phyloP scores from a whole-genome alignment of 53 echinoderm and acorn worm species.

The Crossaster papposus region DNA sequence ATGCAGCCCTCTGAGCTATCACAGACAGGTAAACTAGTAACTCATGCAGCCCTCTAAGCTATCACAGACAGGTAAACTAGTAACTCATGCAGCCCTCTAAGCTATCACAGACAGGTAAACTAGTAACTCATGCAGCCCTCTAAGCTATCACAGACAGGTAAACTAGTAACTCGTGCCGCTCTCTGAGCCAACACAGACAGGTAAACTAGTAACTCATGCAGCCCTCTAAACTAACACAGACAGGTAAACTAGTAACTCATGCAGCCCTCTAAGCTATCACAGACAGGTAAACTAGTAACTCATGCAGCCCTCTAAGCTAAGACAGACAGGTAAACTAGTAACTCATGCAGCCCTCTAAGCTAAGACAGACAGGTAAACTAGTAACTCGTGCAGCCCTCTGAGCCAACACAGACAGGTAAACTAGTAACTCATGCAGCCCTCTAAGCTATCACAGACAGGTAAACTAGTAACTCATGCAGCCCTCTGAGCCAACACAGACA shows the following conservation, averaged over 20 bases:
- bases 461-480: background rate
- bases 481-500: too few species aligned
- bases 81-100: background rate
- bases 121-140: conserved; percentile 75
- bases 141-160: conserved; percentile 85
- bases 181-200: background rate
- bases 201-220: background rate
- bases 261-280: conserved; percentile 81
- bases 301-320: background rate
- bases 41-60: background rate
- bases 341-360: background rate
- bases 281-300: conserved; percentile 68
- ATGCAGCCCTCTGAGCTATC: conserved; percentile 78
- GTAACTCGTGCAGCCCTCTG: conserved; percentile 75
- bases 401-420: conserved; percentile 81
- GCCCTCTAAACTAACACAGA: too few species aligned
- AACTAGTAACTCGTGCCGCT: background rate
- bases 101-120: too few species aligned
- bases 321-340: background rate
- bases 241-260: conserved; percentile 65
- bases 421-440: background rate
- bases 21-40: conserved; percentile 70
- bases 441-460: background rate
- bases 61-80: background rate
- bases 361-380: too few species aligned